Conservation (phyloP, 2,113 vertebrate genomes). For the Anser brachyrhynchus region DNA sequence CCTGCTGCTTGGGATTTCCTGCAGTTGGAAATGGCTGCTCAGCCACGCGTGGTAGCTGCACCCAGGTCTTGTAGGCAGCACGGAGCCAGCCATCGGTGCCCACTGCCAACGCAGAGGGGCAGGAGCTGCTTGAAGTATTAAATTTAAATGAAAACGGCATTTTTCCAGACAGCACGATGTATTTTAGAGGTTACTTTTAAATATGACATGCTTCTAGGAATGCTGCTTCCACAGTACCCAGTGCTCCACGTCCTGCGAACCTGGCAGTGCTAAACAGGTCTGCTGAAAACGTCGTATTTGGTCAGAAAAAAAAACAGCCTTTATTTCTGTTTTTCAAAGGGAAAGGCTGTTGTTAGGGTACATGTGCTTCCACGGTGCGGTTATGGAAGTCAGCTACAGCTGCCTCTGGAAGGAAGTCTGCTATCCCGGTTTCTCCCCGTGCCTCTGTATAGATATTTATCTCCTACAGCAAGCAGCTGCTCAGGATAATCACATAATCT, state of each 20-base stretch:
- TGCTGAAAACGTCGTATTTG: not conserved
- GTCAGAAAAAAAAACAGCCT: not conserved
- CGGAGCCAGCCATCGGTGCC: no score
- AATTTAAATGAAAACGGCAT: not conserved
- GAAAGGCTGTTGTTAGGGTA: not conserved
- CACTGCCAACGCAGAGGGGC: no score
- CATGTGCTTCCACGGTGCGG: not conserved
- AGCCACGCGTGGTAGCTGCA: not conserved
- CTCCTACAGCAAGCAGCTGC: not conserved
- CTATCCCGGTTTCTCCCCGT: not conserved
- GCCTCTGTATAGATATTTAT: not conserved
- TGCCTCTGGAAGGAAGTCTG: not conserved
- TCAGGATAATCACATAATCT: not conserved
- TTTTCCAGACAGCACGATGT: not conserved
- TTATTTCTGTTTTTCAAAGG: not conserved
- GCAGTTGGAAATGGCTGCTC: not conserved
- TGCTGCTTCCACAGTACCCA: not conserved
- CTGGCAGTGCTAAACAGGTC: not conserved
- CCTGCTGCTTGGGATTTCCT: not conserved
- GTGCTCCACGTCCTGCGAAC: not conserved
- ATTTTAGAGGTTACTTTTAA: not conserved
- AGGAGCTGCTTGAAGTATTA: not conserved
- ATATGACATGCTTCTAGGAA: not conserved
- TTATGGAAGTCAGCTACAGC: not conserved
- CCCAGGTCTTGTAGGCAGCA: no score